A percentile compares a stretch with the other conserved stretches of the same genome.
Evolutionary conservation across 1,140 invertebrate genomes (phyloP).

Genomic region (Drosophila setifemur): DNA sequence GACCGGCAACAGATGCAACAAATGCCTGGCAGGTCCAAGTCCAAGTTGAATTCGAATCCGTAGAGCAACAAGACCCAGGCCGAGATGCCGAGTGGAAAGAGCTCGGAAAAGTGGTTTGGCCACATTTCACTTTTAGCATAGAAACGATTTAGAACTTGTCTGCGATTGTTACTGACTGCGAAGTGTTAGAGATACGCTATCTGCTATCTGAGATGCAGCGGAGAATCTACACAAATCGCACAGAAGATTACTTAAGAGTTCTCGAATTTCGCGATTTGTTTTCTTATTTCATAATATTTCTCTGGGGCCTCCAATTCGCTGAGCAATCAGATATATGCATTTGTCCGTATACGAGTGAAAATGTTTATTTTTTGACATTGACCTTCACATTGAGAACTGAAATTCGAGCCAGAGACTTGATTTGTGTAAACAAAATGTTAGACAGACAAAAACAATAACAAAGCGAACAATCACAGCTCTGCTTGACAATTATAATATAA

Average conservation of each 20-base stretch:
- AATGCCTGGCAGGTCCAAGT: conserved; percentile 31
- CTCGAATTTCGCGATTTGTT: no score
- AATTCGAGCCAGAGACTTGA: conserved; percentile 59
- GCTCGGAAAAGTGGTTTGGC: conserved; percentile 62
- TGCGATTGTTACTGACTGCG: conserved; percentile 15
- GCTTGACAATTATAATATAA: conserved; percentile 46
- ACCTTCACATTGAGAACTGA: conserved; percentile 72
- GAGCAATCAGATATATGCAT: conserved; percentile 25
- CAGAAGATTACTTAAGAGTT: no score
- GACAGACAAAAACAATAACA: conserved; percentile 30
- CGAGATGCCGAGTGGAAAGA: conserved; percentile 6
- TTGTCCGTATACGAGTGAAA: conserved; percentile 1
- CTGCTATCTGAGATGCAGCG: conserved; percentile 1
- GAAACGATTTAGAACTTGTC: conserved; percentile 76
- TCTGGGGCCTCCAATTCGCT: conserved; percentile 16
- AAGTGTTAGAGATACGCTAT: neutral
- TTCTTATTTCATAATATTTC: neutral
- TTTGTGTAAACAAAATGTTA: conserved; percentile 63
- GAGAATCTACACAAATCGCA: neutral
- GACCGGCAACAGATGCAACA: conserved; percentile 35
- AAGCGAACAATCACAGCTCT: conserved; percentile 32
- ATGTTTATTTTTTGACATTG: conserved; percentile 47
- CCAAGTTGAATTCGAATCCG: conserved; percentile 32
- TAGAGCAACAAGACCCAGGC: conserved; percentile 1
- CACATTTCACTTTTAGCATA: conserved; percentile 79